These are phyloP conservation scores for Protomyctophum bolini DNA, from an alignment of 2,113 vertebrate genomes.

Conservation along the genomic window DNA sequence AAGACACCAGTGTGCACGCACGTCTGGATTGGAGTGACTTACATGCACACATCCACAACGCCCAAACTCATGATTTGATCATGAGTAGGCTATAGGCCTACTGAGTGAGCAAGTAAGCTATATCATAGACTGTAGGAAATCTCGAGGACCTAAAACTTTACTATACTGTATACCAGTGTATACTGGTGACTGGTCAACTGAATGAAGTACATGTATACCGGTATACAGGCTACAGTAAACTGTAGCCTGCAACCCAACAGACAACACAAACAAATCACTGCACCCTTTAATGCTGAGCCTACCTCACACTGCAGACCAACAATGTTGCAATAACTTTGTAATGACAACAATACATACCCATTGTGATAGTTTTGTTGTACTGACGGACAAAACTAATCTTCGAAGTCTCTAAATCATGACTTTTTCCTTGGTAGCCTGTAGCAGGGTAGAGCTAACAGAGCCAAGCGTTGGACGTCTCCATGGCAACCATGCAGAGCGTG, in stretches of 20 bases:
- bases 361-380: not conserved
- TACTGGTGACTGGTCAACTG: too few relatives aligned
- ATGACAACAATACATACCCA: conserved; percentile 59
- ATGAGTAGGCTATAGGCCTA: too few relatives aligned
- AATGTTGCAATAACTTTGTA: not conserved
- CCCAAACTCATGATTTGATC: too few relatives aligned
- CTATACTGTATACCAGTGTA: too few relatives aligned
- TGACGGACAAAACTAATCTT: not conserved
- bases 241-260: not conserved
- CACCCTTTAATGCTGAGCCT: not conserved
- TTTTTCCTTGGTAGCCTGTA: not conserved
- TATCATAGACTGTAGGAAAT: too few relatives aligned
- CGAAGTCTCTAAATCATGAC: not conserved
- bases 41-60: not conserved
- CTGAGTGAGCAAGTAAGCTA: too few relatives aligned
- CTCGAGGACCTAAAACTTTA: too few relatives aligned
- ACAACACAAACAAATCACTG: conserved; percentile 33
- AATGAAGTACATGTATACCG: too few relatives aligned
- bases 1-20: too few relatives aligned
- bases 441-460: too few relatives aligned
- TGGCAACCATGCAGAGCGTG: conserved; percentile 53
- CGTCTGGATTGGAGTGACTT: not conserved
- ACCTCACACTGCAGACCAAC: not conserved
- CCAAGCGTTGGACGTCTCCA: conserved; percentile 40
- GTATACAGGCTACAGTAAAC: too few relatives aligned